Base-by-base conservation (phyloP, 1,140 invertebrate genomes). In the Drosophila oshimai region DNA sequence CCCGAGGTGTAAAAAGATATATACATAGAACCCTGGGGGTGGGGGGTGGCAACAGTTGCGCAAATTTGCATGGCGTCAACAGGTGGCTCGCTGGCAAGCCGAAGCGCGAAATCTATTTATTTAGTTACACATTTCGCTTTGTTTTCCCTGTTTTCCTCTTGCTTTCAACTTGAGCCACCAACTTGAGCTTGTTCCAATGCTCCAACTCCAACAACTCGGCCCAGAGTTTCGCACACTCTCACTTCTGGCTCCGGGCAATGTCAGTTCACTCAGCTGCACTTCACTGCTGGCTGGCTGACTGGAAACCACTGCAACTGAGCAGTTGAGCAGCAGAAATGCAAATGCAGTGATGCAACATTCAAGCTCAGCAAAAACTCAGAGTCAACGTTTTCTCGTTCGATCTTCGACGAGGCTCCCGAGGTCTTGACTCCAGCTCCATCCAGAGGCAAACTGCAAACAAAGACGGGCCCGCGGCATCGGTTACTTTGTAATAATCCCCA, bases 51-150 rank as follows among this genome's bases (percentile, higher is more conserved):
- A 75, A 62, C 79, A 72, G 80, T 80, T 84, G 80, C 72, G 75
- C 80, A 84, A 84, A 84, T 84, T 86, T 84, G 49, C 71, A 86
- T 78, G 70, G 60, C 79, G 55, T 62, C 79, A 79, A 84, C 80
- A 84, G 75, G 81, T 84, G 80, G 67, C 74, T 58, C 57, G 62
- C 75, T 83, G 53, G 44, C 39, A 67, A 65, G 49, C 37, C 44
- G 46, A 47, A 64, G 71, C 80, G 57, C 34, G 34, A 75, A 76
- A 80, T 86, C 75, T 84, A 84, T 84, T 84, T 84, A 73, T 84
- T 84, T 68, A 68, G 65, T 78, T 78, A 74, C 70, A 84, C 58
- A 74, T 74, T 77, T 68, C 41, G 62, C 41, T 41, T 31, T 62
- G 64, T 49, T 54, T 55, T 51, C 42, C 28, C 28, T 62, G 64